Evolutionary conservation across 2,797 vertebrate species (phyloP), one percentile per base, ranked within the genome.

Genomic region (Hemitrygon akajei): DNA sequence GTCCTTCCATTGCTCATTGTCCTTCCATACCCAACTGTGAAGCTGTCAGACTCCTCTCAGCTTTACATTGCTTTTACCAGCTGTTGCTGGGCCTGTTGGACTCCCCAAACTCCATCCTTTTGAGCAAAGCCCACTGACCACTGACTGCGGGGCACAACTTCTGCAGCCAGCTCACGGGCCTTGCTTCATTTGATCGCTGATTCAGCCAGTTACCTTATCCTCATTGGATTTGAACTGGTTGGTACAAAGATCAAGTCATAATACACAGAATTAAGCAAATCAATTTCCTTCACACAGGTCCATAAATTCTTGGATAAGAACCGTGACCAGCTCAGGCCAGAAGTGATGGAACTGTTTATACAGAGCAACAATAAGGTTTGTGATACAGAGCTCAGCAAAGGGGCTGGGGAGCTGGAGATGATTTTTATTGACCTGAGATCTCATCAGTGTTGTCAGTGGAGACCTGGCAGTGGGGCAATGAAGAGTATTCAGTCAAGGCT

Each of bases 271-370:
- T 87, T 63, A 63, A 87, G 30, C 58, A 63, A 47, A n/a, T 1
- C 63, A 3, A 66, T 18, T 89, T 69, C 60, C 69, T 66, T 89
- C 86, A 94, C 94, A 25, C 95, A 99, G 98, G 98, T 99, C 93
- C 98, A 98, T 95, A 98, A 98, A 87, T 99, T 99, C 95, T 95
- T 99, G 94, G 97, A 96, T 95, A 98, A 99, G 96, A 99, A 99
- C 95, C 96, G 97, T 27, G 97, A 99, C 94, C 97, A 96, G 82
- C 96, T 99, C 91, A 96, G 95, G 82, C 95, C 96, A 12, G 97
- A 98, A 3, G 97, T 98, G 94, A 95, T 98, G 95, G 97, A 98
- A n/a, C 96, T 98, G 94, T 98, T 99, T 93, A 96, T 96, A 93
- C 96, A 97, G 94, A 99, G 98, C 95, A 96, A 94, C 37, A 96